phyloP scores from a whole-genome alignment of 2,888 invertebrate genomes.

The Callimorpha dominula region DNA sequence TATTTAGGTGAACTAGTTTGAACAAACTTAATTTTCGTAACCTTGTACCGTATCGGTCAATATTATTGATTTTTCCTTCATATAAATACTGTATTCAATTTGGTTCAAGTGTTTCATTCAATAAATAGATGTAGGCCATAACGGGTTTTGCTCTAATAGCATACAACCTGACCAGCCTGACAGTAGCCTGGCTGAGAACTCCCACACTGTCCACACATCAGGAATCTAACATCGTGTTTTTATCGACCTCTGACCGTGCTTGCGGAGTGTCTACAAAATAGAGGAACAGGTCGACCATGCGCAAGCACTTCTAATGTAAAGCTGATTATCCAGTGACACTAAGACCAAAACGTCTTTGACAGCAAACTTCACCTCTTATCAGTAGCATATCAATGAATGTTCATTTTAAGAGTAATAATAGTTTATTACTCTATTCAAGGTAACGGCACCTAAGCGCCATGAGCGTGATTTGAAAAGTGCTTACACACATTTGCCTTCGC shows the following conservation, averaged over 20 bases:
- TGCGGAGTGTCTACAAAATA: not conserved
- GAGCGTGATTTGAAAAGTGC: not conserved
- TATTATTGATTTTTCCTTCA: slow-evolving; percentile 60
- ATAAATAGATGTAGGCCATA: too few relatives aligned
- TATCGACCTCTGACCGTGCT: not conserved
- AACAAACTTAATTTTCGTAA: slow-evolving; percentile 14
- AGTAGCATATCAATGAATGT: not conserved
- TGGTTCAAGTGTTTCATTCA: slow-evolving; percentile 5
- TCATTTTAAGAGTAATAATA: not conserved
- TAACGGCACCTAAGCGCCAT: not conserved
- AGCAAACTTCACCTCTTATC: not conserved
- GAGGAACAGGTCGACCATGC: not conserved
- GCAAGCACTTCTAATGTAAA: not conserved
- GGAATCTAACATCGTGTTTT: too few relatives aligned
- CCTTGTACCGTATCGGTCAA: slow-evolving; percentile 45
- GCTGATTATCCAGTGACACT: not conserved
- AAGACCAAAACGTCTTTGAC: not conserved
- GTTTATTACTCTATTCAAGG: not conserved
- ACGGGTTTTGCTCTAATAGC: too few relatives aligned
- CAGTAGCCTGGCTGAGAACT: too few relatives aligned
- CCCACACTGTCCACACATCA: too few relatives aligned
- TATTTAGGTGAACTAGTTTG: slow-evolving; percentile 29
- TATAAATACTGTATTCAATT: slow-evolving; percentile 41
- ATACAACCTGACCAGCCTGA: too few relatives aligned
- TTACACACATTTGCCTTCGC: too few relatives aligned